phyloP scores from a whole-genome alignment of 2,797 vertebrate genomes.

The Poeciliopsis gracilis region DNA sequence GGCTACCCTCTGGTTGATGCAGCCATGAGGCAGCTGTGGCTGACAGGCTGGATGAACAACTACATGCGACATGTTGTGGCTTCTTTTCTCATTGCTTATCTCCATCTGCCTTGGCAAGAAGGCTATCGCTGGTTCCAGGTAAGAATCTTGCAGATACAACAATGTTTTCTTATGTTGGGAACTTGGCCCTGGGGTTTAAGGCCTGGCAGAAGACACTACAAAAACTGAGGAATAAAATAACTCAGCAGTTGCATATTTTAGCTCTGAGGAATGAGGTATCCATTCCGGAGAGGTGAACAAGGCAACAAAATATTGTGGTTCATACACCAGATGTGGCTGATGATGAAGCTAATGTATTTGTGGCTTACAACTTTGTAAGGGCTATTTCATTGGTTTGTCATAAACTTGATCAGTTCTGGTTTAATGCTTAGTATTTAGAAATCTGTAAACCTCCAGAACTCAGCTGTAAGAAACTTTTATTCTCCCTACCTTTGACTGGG shows the following conservation, averaged over 20 bases:
- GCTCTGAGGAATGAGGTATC: not conserved
- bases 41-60: slow-evolving; percentile 83
- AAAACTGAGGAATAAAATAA: not conserved
- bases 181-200: not conserved
- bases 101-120: slow-evolving; percentile 80
- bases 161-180: not conserved
- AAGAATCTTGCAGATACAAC: not conserved
- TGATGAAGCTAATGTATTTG: not conserved
- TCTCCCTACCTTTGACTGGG: not conserved
- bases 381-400: not conserved
- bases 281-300: not conserved
- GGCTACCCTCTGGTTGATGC: slow-evolving; percentile 80
- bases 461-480: not conserved
- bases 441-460: not conserved
- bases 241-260: not conserved
- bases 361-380: not conserved
- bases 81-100: slow-evolving; percentile 80
- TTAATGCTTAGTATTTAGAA: not conserved
- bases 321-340: not conserved
- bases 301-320: not conserved
- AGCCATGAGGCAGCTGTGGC: slow-evolving; percentile 82
- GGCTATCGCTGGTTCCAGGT: slow-evolving; percentile 83
- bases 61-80: slow-evolving; percentile 82
- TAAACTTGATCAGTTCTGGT: not conserved
- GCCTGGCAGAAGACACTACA: not conserved